Percentiles rank a stretch among this genome's conserved stretches.
Evolutionary conservation across 2,797 vertebrate species (phyloP).

Genomic region (Delichon dasypus): DNA sequence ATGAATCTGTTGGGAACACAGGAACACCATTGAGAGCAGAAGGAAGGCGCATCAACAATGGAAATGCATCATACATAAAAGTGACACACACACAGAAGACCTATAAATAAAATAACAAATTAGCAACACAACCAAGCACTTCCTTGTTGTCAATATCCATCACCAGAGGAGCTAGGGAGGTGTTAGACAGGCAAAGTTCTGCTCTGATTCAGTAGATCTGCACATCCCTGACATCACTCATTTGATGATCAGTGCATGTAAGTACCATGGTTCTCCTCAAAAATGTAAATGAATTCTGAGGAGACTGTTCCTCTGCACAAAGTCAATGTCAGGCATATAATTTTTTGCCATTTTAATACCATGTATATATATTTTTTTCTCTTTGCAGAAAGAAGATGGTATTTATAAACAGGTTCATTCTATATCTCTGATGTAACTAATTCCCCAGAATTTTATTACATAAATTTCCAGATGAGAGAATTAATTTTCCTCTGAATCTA

Average conservation of each 20-base stretch:
- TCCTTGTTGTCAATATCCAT: conserved; percentile 52
- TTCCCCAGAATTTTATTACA: neutral
- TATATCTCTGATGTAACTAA: neutral
- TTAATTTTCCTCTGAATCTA: neutral
- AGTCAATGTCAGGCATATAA: neutral
- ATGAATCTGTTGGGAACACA: conserved; percentile 50
- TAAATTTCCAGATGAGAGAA: conserved; percentile 7
- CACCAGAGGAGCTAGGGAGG: conserved; percentile 37
- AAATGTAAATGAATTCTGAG: neutral
- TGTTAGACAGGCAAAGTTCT: conserved; percentile 39
- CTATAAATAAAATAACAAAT: conserved; percentile 66
- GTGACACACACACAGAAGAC: conserved; percentile 31
- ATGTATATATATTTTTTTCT: neutral
- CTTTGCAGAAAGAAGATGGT: neutral
- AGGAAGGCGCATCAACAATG: conserved; percentile 35
- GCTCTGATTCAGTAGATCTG: conserved; percentile 48
- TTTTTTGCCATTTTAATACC: neutral
- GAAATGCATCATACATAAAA: conserved; percentile 51
- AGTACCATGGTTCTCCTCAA: neutral
- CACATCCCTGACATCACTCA: neutral
- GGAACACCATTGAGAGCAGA: conserved; percentile 35
- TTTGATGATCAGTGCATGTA: neutral
- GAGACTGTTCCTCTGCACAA: neutral
- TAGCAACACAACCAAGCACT: conserved; percentile 5
- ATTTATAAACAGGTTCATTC: conserved; percentile 1